These are phyloP conservation scores for Limnephilus marmoratus DNA, from an alignment of 2,888 invertebrate species.

Conservation along the genomic window DNA sequence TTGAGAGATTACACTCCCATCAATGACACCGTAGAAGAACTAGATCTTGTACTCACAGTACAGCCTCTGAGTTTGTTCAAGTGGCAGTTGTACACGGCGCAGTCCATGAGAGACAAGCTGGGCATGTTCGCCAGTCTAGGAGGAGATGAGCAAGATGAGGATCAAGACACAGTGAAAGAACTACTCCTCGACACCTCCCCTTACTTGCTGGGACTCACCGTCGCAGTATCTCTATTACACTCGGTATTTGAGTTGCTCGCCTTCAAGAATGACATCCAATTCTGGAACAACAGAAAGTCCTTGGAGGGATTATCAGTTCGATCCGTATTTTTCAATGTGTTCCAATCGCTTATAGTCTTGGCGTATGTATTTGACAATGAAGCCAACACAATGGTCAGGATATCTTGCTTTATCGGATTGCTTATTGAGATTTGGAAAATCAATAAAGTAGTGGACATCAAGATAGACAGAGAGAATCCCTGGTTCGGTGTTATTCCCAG, in stretches of 20 bases:
- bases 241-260: conserved; percentile 98
- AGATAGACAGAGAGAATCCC: conserved; percentile 84
- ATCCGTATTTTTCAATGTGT: conserved; percentile 98
- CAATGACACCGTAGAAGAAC: conserved; percentile 87
- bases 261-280: conserved; percentile 99
- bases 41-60: conserved; percentile 85
- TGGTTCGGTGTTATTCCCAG: conserved; percentile 89
- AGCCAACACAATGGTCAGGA: conserved; percentile 95
- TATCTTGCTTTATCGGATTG: conserved; percentile 96
- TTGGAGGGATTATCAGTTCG: conserved; percentile 98
- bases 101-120: conserved; percentile 94
- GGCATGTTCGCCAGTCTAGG: conserved; percentile 81
- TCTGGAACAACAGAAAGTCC: conserved; percentile 98
- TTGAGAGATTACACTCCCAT: conserved; percentile 95
- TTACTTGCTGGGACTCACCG: conserved; percentile 93
- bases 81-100: conserved; percentile 99
- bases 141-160: conserved; percentile 89
- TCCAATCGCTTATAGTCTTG: conserved; percentile 96
- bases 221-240: conserved; percentile 95
- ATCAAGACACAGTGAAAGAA: conserved; percentile 94
- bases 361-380: conserved; percentile 99
- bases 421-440: conserved; percentile 99
- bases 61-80: conserved; percentile 97
- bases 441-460: conserved; percentile 94
- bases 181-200: conserved; percentile 98